Conservation (phyloP, 1,140 invertebrate genomes). For the Alviniconcha marisindica region DNA sequence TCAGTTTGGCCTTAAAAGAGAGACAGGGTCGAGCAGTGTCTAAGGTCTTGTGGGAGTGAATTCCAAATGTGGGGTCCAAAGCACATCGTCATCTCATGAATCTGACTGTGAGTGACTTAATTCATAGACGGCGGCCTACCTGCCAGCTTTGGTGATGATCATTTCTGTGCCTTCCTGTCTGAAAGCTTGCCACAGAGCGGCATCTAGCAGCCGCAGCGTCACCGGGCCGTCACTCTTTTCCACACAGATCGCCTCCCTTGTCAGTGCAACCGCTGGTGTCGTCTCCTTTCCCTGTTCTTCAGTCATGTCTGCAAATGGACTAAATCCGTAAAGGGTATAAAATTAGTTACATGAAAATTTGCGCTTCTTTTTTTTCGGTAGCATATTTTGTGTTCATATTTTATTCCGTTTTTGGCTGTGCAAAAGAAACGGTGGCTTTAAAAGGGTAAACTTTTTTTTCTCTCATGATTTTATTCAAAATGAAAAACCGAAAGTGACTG, state of each 20-base stretch:
- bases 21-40: too few species aligned
- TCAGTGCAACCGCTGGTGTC: not conserved
- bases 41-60: too few species aligned
- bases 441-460: not conserved
- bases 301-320: not conserved
- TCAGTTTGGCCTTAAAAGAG: too few species aligned
- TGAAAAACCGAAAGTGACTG: too few species aligned
- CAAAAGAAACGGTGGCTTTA: not conserved
- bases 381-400: not conserved
- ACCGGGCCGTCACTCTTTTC: constrained; percentile 36
- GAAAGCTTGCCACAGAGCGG: constrained; percentile 97
- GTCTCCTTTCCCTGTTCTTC: not conserved
- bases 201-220: constrained; percentile 85
- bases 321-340: not conserved
- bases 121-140: too few species aligned
- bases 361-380: not conserved
- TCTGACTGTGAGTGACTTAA: too few species aligned
- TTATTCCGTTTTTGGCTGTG: not conserved
- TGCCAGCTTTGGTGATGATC: constrained; percentile 99
- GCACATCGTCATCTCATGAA: too few species aligned
- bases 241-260: constrained; percentile 8
- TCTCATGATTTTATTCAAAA: not conserved
- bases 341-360: too few species aligned
- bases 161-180: constrained; percentile 98
- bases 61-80: too few species aligned